Percentiles rank a stretch among this genome's conserved stretches.
Conservation (phyloP, 2,888 invertebrate genomes). For the Nomada ruficornis region DNA sequence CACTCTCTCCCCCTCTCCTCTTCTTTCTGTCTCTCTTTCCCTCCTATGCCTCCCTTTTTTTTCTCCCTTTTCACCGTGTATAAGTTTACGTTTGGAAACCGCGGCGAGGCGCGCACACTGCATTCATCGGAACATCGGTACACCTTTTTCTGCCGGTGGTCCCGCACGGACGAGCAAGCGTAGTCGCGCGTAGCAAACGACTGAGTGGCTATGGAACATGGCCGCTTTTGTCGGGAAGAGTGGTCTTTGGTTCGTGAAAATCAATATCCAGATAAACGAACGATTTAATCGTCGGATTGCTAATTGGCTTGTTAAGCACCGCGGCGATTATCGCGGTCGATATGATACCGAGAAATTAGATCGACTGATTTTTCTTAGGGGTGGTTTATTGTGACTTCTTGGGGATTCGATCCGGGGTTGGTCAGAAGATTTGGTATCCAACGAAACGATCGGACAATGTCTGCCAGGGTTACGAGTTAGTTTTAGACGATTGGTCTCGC, state of each 20-base stretch:
- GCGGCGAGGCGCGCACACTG: constrained; percentile 64
- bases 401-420: not conserved
- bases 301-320: constrained; percentile 23
- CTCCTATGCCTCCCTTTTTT: constrained; percentile 12
- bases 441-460: no score
- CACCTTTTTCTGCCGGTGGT: constrained; percentile 69
- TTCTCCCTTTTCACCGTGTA: constrained; percentile 65
- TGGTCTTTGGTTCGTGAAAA: constrained; percentile 53
- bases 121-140: constrained; percentile 69
- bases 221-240: constrained; percentile 49
- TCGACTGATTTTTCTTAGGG: not conserved
- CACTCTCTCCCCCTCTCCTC: constrained; percentile 17
- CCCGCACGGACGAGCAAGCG: constrained; percentile 68
- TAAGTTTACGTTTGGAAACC: constrained; percentile 78
- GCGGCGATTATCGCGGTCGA: constrained; percentile 34
- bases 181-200: constrained; percentile 70
- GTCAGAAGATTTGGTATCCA: not conserved
- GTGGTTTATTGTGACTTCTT: no score
- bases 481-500: not conserved
- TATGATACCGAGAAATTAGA: not conserved
- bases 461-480: no score
- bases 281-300: constrained; percentile 58
- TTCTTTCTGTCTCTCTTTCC: constrained; percentile 7
- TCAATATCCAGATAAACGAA: constrained; percentile 57
- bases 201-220: constrained; percentile 48